Base-by-base conservation (phyloP, 2,888 invertebrate genomes). In the Drosophila maculinotata region DNA sequence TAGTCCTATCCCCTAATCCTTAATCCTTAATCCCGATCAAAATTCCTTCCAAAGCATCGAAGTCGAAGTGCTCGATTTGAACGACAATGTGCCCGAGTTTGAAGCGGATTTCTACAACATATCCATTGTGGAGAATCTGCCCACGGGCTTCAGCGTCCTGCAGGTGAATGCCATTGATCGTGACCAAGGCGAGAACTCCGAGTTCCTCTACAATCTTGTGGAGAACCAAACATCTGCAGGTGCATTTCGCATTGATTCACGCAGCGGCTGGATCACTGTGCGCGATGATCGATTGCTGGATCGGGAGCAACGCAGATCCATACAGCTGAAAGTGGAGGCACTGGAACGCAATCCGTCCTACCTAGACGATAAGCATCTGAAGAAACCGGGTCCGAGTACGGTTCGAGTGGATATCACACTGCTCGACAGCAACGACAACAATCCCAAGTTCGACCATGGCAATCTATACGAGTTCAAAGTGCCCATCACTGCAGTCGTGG, bases 21-120 rank as follows among this genome's bases (percentile, higher is more conserved):
- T n/a, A 23, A 15, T 15, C n/a, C 4, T 1, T 1, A 17, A 26
- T 17, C 14, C 8, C 6, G 1, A 51, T 6, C 28, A 23, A 17
- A 5, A n/a, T 28, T 39, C 3, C 17, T 14, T 10, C 2, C 10
- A 2, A 51, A 90, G 90, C 66, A 89, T 90, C 30, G 90, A 89
- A 68, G 78, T 90, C 7, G 90, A 90, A 53, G 83, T 90, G 0
- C 70, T 90, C 1, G 90, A 90, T 57, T 60, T 88, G 94, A 96
- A 97, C 83, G 97, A 97, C 89, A 97, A 97, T 90, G 92, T 95
- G 17, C 97, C 97, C 0, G 95, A 96, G 80, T 97, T 97, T 76
- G 97, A 97, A 89, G 96, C 96, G 0, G 97, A 97, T 82, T 94
- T 96, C 82, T 97, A 97, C 89, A 97, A 97, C 81, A 97, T 97